Conservation (phyloP, 2,797 vertebrate genomes). For the Mormyrops attenuatus region DNA sequence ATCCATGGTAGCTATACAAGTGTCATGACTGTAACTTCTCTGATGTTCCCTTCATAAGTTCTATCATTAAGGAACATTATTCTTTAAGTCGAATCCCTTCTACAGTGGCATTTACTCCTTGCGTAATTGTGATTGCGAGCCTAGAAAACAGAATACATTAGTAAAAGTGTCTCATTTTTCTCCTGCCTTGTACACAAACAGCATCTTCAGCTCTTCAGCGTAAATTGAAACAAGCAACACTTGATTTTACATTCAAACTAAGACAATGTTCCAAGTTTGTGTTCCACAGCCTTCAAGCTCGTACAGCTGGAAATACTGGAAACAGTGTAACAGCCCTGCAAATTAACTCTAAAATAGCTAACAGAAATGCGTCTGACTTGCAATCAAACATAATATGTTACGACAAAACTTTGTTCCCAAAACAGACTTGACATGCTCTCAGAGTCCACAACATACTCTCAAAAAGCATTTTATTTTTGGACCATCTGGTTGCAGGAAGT, state of each 20-base stretch:
- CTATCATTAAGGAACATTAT: background rate
- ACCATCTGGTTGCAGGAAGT: slow-evolving; percentile 47
- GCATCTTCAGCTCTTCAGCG: background rate
- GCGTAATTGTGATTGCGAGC: background rate
- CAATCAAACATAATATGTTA: background rate
- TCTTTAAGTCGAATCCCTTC: background rate
- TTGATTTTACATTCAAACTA: background rate
- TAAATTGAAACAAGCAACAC: background rate
- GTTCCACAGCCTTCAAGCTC: background rate
- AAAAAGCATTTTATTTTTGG: slow-evolving; percentile 44
- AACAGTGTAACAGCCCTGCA: background rate
- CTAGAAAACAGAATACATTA: background rate
- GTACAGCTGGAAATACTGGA: background rate
- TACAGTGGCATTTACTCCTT: background rate
- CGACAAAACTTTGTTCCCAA: background rate
- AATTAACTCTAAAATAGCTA: background rate
- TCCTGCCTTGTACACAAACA: background rate
- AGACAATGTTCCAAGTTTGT: background rate
- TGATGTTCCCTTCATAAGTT: background rate
- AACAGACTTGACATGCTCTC: background rate
- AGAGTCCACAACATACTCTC: slow-evolving; percentile 30
- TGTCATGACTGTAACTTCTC: background rate
- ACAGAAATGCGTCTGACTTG: background rate
- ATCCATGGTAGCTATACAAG: background rate
- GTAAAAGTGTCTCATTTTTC: background rate